These are phyloP conservation scores for Cyanoliseus patagonus DNA, from an alignment of 2,113 vertebrate species.

Conservation along the genomic window DNA sequence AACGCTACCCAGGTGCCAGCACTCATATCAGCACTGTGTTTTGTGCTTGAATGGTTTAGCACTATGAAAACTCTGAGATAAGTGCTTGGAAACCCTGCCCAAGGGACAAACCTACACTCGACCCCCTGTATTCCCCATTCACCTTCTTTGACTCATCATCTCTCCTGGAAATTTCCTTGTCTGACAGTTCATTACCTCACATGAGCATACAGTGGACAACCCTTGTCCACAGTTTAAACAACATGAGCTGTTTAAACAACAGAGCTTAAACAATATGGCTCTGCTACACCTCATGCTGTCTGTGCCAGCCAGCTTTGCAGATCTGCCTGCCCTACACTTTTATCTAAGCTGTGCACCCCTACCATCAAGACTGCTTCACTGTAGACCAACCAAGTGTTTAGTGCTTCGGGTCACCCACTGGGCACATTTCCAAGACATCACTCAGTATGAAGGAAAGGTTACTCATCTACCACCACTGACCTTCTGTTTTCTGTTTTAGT, in stretches of 20 bases:
- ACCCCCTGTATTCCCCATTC: neutral
- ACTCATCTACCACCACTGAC: neutral
- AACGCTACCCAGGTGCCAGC: neutral
- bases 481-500: neutral
- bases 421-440: neutral
- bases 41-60: neutral
- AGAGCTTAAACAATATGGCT: neutral
- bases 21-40: neutral
- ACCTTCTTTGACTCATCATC: neutral
- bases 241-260: neutral
- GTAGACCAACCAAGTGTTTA: neutral
- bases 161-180: neutral
- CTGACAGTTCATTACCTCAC: neutral
- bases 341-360: neutral
- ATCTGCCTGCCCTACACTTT: neutral
- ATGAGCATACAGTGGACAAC: neutral
- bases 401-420: neutral
- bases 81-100: neutral
- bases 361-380: neutral
- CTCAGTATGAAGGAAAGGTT: neutral
- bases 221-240: neutral
- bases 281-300: neutral
- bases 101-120: neutral
- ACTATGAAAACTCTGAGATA: neutral
- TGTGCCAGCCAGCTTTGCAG: neutral